phyloP scores from a whole-genome alignment of 23 tunicate species.

The Botrylloides violaceus region DNA sequence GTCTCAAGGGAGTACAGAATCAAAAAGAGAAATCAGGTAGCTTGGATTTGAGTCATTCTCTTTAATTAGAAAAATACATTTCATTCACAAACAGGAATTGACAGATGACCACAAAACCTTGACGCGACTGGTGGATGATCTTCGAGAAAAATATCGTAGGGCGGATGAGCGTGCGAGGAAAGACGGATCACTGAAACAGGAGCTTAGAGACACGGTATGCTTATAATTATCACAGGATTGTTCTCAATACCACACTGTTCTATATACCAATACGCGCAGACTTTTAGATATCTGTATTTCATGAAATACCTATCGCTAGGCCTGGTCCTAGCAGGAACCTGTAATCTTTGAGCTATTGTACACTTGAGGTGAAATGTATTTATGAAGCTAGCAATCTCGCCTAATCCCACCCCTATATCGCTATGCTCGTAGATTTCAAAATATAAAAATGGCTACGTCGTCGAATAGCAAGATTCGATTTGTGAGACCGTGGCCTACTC shows the following conservation, averaged over 20 bases:
- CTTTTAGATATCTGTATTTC: no score
- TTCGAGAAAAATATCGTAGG: slow-evolving; percentile 40
- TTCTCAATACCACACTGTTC: background rate
- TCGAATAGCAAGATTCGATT: no score
- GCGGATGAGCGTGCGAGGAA: slow-evolving; percentile 70
- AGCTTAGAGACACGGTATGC: slow-evolving; percentile 48
- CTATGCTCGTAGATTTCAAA: no score
- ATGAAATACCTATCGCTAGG: no score
- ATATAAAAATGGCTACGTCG: no score
- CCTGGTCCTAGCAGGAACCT: no score
- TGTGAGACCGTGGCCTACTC: no score
- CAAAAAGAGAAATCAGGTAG: slow-evolving; percentile 48
- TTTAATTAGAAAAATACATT: background rate
- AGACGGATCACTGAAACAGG: slow-evolving; percentile 67
- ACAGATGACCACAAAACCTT: slow-evolving; percentile 62
- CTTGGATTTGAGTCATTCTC: background rate
- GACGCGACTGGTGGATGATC: slow-evolving; percentile 46
- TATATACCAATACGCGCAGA: background rate
- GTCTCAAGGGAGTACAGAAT: slow-evolving; percentile 58
- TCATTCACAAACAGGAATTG: slow-evolving; percentile 22
- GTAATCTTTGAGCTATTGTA: no score
- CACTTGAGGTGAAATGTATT: no score
- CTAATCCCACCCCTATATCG: no score
- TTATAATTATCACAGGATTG: background rate
- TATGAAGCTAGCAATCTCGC: no score